Evolutionary conservation across 2,113 vertebrate genomes (phyloP), one percentile per base, ranked within the genome.

Genomic region (Myiopsitta monachus): DNA sequence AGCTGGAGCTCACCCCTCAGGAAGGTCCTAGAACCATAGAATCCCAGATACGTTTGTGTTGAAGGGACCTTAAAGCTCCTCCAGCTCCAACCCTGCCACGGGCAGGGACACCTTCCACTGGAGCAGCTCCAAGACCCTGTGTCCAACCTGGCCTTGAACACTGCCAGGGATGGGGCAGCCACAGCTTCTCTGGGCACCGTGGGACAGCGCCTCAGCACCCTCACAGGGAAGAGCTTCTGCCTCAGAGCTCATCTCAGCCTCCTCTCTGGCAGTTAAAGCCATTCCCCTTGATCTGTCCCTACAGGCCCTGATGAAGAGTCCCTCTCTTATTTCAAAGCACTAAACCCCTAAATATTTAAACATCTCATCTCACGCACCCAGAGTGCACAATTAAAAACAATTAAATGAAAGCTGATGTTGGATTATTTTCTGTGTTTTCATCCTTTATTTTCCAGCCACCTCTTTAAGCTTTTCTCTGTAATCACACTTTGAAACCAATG

Each of bases 21-120:
- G 30, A 21, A 12, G 31, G 30, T 33, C 54, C 33, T 55, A 55
- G 54, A 55, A 21, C 18, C 57, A 59, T 24, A 15, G 57, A 59
- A 59, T 23, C 54, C 4, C 18, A 21, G 31, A 33, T 11, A 13
- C 9, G 33, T 24, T 59, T 59, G 33, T 1, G 57, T 24, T 36
- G 33, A 24, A 59, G 21, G 33, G 57, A 36, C 4, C 57, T 59
- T 36, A 59, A 59, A 36, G 14, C 33, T 24, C 33, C 0, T 36
- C 57, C 57, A 36, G 33, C 0, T 0, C 14, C 57, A 59, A 15
- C 57, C 22, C 57, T 36, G 33, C 57, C 57, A 7, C 0, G 1
- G 33, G 33, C 57, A 59, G 21, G 57, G 57, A 14, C 33, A 14
- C 33, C 55, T n/a, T 59, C 55, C 33, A 33, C n/a, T 33, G 0